Evolutionary conservation across 2,113 vertebrate species (phyloP), one percentile per base, ranked within the genome.

Genomic region (Tympanuchus pallidicinctus): DNA sequence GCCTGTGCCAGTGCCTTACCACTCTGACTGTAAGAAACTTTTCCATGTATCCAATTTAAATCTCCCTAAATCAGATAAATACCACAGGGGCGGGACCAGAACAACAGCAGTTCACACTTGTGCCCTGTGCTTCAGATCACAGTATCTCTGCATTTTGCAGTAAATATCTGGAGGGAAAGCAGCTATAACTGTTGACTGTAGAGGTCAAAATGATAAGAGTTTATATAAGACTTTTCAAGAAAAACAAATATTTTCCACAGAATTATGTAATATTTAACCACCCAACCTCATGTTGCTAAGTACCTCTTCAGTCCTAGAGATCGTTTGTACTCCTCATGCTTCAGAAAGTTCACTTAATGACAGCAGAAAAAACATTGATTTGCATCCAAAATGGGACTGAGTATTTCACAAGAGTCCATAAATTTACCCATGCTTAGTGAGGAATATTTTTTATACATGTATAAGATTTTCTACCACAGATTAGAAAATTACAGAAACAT

Each of bases 31-130:
- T 54, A 28, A 54, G 27, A 54, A 30, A 30, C 27, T 54, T 28
- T 30, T 54, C 27, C 27, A 54, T 30, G 10, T 10, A 54, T 16
- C 52, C 52, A 16, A 9, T 28, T 54, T 28, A 54, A 54, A 54
- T 54, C 25, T 28, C 27, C 52, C 14, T 54, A 16, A 28, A 54
- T 54, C 30, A 89, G 63, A 48, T 11, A 63, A 38, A 45, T 78
- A 14, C n/a, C 52, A 73, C 17, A 21, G 57, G 11, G 32, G 8
- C 15, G 43, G 70, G 20, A 47, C 18, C 28, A 72, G 54, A 34
- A 79, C 28, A 40, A 32, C 22, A 61, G 13, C 1, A 4, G 8
- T 45, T 52, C 17, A 13, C 0, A 0, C 30, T 70, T 66, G 38
- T 77, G 30, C 54, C 48, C 66, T 75, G n/a, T 74, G n/a, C 11